phyloP scores from a whole-genome alignment of 2,797 vertebrate species.

The Cygnus olor region DNA sequence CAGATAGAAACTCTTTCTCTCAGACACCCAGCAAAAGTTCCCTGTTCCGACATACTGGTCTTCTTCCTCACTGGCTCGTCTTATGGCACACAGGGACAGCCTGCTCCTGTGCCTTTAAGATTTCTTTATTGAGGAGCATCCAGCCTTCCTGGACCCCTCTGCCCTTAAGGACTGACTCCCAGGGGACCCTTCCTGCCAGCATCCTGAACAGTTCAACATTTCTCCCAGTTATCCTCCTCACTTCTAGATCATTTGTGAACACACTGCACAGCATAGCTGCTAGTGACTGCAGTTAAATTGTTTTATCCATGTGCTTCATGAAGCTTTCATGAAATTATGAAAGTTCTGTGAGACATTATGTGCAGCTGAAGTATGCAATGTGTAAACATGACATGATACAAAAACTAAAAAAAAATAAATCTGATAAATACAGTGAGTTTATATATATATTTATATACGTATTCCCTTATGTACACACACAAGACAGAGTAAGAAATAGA shows the following conservation, averaged over 20 bases:
- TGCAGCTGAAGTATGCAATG: background rate
- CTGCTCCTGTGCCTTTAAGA: too few species aligned
- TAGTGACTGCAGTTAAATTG: background rate
- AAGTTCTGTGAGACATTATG: background rate
- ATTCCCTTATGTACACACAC: background rate
- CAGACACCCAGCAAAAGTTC: too few species aligned
- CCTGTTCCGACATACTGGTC: too few species aligned
- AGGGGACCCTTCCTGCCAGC: too few species aligned
- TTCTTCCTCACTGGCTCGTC: too few species aligned
- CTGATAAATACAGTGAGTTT: background rate
- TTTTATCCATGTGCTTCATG: background rate
- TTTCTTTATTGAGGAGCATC: too few species aligned
- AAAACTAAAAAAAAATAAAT: background rate
- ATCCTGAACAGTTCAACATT: background rate
- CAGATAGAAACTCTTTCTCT: too few species aligned
- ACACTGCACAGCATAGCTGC: background rate
- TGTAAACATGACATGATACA: background rate
- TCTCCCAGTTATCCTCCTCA: background rate
- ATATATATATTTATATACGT: background rate
- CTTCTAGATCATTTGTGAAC: background rate
- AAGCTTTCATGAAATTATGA: background rate
- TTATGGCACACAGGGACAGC: too few species aligned
- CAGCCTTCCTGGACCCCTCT: too few species aligned
- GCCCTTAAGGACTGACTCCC: too few species aligned
- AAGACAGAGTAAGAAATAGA: background rate